Conservation (phyloP, 2,113 vertebrate genomes). For the Labeo rohita region DNA sequence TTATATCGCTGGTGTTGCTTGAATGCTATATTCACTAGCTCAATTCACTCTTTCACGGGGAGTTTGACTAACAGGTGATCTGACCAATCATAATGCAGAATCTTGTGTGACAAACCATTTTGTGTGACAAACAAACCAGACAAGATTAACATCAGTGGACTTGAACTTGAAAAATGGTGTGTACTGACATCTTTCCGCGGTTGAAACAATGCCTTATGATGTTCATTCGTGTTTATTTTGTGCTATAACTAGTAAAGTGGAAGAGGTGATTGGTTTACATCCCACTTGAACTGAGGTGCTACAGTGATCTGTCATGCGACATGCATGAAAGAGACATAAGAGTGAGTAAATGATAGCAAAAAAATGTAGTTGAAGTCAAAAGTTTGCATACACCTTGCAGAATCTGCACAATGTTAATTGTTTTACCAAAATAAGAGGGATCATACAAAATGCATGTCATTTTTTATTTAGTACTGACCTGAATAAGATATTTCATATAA, state of each 20-base stretch:
- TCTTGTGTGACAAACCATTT: background rate
- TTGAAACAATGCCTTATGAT: background rate
- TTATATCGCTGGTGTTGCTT: background rate
- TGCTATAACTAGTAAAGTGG: too few species aligned
- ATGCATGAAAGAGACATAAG: background rate
- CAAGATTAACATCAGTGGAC: background rate
- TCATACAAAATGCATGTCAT: too few species aligned
- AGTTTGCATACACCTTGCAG: too few species aligned
- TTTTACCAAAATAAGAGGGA: too few species aligned
- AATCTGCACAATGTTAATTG: too few species aligned
- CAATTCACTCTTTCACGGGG: background rate
- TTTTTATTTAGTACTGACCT: too few species aligned
- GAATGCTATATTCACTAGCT: background rate
- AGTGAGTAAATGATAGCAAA: background rate
- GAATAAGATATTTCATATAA: too few species aligned
- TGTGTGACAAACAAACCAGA: background rate
- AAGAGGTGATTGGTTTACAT: background rate
- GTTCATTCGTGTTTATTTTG: background rate
- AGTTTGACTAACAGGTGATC: background rate
- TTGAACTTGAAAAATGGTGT: too few species aligned
- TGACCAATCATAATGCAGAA: background rate
- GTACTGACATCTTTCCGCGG: background rate
- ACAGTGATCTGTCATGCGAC: background rate
- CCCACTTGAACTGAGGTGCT: background rate
- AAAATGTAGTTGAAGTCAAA: too few species aligned